Evolutionary conservation across 2,888 invertebrate genomes (phyloP), one percentile per base, ranked within the genome.

Genomic region (Caenorhabditis angaria): DNA sequence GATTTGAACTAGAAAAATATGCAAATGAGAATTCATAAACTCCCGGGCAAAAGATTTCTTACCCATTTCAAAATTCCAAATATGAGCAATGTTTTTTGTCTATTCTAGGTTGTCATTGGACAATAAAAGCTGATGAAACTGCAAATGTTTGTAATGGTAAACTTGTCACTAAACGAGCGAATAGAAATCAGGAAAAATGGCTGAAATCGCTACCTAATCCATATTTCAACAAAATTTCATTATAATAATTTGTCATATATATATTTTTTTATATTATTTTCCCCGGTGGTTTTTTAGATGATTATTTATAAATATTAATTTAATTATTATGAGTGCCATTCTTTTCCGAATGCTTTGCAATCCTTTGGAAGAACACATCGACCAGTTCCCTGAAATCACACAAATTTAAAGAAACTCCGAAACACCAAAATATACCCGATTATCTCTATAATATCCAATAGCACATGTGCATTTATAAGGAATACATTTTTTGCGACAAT

Each of bases 391-490:
- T 56, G 29, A 32, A 56, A 32, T 20, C 5, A 20, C 20, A 20
- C 5, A 18, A 51, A 8, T 22, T 22, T 2, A 1, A 32, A 20
- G 8, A n/a, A 6, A 20, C 3, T 4, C 6, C 12, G 32, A 28
- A 20, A 28, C 24, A 6, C 14, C 41, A 27, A 18, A 27, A 2
- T n/a, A 55, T 57, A 48, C 48, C 22, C 18, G 59, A 41, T 65
- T 70, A 35, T 70, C 70, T 20, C 70, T 58, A 53, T 29, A 65
- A 20, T 25, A 55, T 25, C 65, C 65, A 0, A 6, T 10, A 5
- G 55, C 58, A 47, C 70, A 70, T 18, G 51, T 51, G 35, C 70
- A 70, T 27, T 48, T 12, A 32, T 65, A 47, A 5, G 65, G 65
- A 25, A 70, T 62, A 51, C 70, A 70, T 20, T 61, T 58, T 0